phyloP scores from a whole-genome alignment of 2,113 vertebrate genomes.

The Cairina moschata region DNA sequence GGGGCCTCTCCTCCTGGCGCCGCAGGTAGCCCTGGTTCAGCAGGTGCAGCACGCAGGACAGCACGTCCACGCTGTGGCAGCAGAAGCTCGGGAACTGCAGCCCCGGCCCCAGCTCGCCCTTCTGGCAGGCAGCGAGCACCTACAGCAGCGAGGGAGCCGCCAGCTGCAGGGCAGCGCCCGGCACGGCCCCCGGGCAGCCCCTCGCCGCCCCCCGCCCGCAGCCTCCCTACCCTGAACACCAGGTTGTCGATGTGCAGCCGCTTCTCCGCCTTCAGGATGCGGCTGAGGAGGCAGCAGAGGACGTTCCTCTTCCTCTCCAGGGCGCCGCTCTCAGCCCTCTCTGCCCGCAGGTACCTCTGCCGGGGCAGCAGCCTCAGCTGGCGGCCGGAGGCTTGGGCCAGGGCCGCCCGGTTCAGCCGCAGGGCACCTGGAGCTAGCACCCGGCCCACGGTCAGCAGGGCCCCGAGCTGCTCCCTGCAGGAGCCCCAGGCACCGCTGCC shows the following conservation, averaged over 20 bases:
- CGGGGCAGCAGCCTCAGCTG: slow-evolving; percentile 82
- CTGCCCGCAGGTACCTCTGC: slow-evolving; percentile 87
- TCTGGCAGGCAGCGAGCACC: slow-evolving; percentile 92
- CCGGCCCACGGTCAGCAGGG: neutral
- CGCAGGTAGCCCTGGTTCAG: slow-evolving; percentile 86
- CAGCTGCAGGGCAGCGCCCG: neutral
- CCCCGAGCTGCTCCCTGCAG: neutral
- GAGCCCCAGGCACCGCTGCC: neutral
- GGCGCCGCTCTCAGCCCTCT: slow-evolving; percentile 82
- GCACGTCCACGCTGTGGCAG: slow-evolving; percentile 87
- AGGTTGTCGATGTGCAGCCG: slow-evolving; percentile 93
- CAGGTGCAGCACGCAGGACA: slow-evolving; percentile 91
- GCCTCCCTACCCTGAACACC: slow-evolving; percentile 85
- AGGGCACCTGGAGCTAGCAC: slow-evolving; percentile 77
- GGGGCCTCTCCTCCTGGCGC: slow-evolving; percentile 87
- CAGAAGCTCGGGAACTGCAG: slow-evolving; percentile 73
- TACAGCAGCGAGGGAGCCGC: slow-evolving; percentile 38
- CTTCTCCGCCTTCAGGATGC: slow-evolving; percentile 91
- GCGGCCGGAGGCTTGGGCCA: slow-evolving; percentile 31
- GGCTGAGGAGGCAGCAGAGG: slow-evolving; percentile 89
- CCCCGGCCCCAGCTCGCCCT: slow-evolving; percentile 69
- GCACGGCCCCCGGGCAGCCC: neutral
- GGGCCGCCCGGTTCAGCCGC: slow-evolving; percentile 75
- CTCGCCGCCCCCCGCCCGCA: neutral
- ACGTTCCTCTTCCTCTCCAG: slow-evolving; percentile 93